Evolutionary conservation across 2,888 invertebrate species (phyloP).

Genomic region (Dicyrtoma fusca): DNA sequence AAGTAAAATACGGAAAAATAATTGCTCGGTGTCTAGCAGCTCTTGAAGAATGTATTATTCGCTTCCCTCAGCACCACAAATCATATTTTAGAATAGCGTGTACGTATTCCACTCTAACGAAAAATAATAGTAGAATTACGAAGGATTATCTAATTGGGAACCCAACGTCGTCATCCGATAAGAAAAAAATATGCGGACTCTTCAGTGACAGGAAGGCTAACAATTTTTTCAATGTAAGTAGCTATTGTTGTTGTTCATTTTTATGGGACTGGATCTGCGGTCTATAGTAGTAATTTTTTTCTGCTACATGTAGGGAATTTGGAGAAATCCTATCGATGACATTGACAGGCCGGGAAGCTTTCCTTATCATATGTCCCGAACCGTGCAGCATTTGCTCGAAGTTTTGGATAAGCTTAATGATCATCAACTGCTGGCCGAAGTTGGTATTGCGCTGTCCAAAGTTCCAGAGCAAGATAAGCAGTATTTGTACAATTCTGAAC

Average conservation of each 20-base stretch:
- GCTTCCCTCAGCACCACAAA: slow-evolving; percentile 92
- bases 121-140: slow-evolving; percentile 70
- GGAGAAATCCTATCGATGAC: slow-evolving; percentile 87
- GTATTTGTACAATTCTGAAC: slow-evolving; percentile 82
- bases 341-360: slow-evolving; percentile 91
- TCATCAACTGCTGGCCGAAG: slow-evolving; percentile 75
- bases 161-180: slow-evolving; percentile 52
- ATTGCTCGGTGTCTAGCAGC: slow-evolving; percentile 74
- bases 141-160: slow-evolving; percentile 72
- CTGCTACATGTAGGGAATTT: slow-evolving; percentile 70
- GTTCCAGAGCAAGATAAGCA: slow-evolving; percentile 84
- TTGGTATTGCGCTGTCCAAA: slow-evolving; percentile 76
- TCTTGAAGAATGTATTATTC: slow-evolving; percentile 78
- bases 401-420: slow-evolving; percentile 79
- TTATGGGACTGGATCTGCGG: no score
- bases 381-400: slow-evolving; percentile 78
- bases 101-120: slow-evolving; percentile 75
- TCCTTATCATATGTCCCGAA: slow-evolving; percentile 86
- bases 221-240: slow-evolving; percentile 84
- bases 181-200: slow-evolving; percentile 74
- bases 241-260: no score
- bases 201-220: slow-evolving; percentile 81
- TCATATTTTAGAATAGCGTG: slow-evolving; percentile 85
- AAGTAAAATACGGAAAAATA: slow-evolving; percentile 54
- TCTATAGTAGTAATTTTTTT: slow-evolving; percentile 35